These are phyloP conservation scores for Cylindroiulus punctatus DNA, from an alignment of 2,888 invertebrate species.

Conservation along the genomic window DNA sequence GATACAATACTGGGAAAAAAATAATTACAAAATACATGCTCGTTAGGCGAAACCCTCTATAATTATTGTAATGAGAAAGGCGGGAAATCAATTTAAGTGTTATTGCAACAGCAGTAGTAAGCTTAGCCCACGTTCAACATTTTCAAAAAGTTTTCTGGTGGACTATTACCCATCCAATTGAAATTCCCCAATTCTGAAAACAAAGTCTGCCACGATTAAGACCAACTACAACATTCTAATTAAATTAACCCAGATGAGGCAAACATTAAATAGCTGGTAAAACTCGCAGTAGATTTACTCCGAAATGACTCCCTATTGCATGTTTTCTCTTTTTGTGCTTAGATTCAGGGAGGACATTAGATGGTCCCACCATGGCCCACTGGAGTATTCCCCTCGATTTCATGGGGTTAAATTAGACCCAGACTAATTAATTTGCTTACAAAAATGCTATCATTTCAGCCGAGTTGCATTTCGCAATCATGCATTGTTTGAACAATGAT, in stretches of 20 bases:
- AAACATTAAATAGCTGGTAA: neutral
- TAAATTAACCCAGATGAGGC: slow-evolving; percentile 27
- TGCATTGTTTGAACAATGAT: neutral
- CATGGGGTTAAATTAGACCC: neutral
- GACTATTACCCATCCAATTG: neutral
- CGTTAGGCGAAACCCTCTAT: no score
- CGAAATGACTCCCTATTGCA: neutral
- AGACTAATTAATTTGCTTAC: slow-evolving; percentile 7
- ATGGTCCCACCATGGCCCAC: neutral
- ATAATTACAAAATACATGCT: no score
- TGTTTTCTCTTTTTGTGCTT: neutral
- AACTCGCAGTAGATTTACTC: neutral
- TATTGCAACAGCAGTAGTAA: no score
- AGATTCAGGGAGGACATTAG: neutral
- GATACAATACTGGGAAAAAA: no score
- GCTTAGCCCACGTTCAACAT: no score
- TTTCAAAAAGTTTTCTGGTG: no score
- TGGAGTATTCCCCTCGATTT: neutral
- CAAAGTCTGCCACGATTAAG: neutral
- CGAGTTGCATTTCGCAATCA: slow-evolving; percentile 11
- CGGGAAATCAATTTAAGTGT: no score
- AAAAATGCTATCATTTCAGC: neutral
- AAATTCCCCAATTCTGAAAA: neutral
- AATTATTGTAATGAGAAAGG: no score
- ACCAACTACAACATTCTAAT: neutral